Percentiles rank a stretch among this genome's conserved stretches.
Conservation (phyloP, 2,113 vertebrate genomes). For the Sturnus vulgaris region DNA sequence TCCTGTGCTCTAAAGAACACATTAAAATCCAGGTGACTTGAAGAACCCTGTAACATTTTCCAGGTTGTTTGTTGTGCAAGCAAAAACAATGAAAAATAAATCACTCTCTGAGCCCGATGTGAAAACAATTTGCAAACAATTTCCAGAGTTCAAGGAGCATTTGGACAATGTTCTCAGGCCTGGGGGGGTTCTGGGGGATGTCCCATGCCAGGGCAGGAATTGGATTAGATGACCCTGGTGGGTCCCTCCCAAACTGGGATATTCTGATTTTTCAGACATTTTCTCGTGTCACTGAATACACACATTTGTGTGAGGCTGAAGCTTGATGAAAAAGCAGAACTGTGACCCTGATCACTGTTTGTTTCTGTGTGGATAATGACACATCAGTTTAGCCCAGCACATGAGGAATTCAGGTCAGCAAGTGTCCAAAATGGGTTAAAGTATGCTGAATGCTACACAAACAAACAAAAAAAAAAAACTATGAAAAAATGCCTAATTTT, state of each 20-base stretch:
- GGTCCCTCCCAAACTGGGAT: background rate
- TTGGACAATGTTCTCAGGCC: background rate
- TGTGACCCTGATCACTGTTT: background rate
- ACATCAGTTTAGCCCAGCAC: background rate
- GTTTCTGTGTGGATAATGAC: background rate
- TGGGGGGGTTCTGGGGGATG: background rate
- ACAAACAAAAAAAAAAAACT: too few species aligned
- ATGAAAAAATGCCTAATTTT: background rate
- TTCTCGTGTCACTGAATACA: background rate
- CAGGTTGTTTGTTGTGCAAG: background rate
- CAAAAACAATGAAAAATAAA: background rate
- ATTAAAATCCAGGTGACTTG: background rate
- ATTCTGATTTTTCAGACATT: background rate
- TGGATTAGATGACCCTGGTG: background rate
- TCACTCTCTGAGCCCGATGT: background rate
- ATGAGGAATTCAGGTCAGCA: background rate
- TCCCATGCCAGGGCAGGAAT: accelerated
- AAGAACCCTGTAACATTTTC: background rate
- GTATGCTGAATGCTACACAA: background rate
- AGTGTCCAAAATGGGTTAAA: background rate
- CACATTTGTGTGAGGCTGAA: background rate
- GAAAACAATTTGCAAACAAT: background rate
- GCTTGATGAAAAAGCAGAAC: background rate
- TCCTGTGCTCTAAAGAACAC: background rate
- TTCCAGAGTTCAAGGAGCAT: background rate